These are phyloP conservation scores for Scortum barcoo DNA, from an alignment of 2,113 vertebrate species.

Conservation along the genomic window DNA sequence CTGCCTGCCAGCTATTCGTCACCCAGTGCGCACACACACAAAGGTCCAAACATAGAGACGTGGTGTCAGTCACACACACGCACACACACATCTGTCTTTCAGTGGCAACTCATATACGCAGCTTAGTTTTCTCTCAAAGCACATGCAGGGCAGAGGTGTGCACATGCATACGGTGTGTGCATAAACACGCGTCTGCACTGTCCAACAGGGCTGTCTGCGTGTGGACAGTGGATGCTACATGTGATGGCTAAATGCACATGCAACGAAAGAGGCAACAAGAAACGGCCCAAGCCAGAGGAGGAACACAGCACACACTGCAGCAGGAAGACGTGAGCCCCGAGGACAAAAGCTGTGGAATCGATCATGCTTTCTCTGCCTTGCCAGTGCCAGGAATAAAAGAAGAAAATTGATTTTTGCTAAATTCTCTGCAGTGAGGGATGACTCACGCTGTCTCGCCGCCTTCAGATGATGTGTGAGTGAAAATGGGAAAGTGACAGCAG, in stretches of 20 bases:
- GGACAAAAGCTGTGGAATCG: constrained; percentile 56
- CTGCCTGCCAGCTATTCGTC: constrained; percentile 67
- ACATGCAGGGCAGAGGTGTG: constrained; percentile 1
- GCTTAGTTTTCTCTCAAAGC: constrained; percentile 18
- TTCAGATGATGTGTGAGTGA: constrained; percentile 49
- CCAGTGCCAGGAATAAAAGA: constrained; percentile 44
- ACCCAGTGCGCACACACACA: constrained; percentile 27
- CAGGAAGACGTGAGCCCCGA: constrained; percentile 18
- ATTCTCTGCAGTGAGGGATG: constrained; percentile 71
- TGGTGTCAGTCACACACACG: background rate
- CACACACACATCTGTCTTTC: constrained; percentile 25
- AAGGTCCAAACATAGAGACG: constrained; percentile 32
- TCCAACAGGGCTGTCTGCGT: background rate
- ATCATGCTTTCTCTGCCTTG: constrained; percentile 42
- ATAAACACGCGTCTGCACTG: background rate
- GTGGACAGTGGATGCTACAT: background rate
- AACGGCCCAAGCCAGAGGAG: constrained; percentile 2
- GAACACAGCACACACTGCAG: constrained; percentile 4
- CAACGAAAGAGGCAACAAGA: background rate
- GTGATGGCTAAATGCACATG: background rate
- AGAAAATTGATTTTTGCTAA: constrained; percentile 72
- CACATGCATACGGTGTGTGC: background rate
- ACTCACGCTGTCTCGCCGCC: constrained; percentile 60
- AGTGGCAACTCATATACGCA: background rate
- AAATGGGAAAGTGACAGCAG: constrained; percentile 31